Evolutionary conservation across 2,888 invertebrate genomes (phyloP).

Genomic region (Agriopis aurantiaria): DNA sequence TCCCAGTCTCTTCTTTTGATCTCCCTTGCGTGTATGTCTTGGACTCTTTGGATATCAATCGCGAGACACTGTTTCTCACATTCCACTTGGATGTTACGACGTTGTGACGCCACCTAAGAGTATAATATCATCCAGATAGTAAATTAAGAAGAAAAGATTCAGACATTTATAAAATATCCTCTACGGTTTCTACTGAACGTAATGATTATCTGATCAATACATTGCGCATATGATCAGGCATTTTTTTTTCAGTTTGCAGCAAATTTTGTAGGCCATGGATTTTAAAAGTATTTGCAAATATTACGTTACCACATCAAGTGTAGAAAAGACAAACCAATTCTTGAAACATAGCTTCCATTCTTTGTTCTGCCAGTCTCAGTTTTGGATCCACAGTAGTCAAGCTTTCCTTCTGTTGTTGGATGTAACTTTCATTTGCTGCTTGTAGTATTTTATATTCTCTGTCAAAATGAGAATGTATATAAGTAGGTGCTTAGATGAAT

Average conservation of each 20-base stretch:
- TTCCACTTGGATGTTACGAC: conserved; percentile 84
- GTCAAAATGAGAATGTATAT: conserved; percentile 45
- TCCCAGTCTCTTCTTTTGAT: conserved; percentile 87
- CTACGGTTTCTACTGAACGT: too few relatives aligned
- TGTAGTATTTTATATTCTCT: conserved; percentile 85
- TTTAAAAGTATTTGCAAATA: conserved; percentile 1
- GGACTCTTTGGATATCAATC: conserved; percentile 86
- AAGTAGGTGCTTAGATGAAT: neutral
- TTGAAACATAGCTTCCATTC: conserved; percentile 86
- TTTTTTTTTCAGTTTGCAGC: neutral
- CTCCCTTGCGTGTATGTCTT: conserved; percentile 84
- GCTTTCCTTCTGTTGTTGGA: conserved; percentile 69
- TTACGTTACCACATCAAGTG: neutral
- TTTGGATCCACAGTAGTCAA: conserved; percentile 68
- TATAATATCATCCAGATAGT: conserved; percentile 22
- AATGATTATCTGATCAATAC: too few relatives aligned
- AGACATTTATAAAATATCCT: neutral
- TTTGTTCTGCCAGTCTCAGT: conserved; percentile 82
- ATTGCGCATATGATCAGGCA: neutral
- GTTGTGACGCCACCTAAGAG: conserved; percentile 83
- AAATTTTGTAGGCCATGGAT: neutral
- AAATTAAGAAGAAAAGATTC: neutral
- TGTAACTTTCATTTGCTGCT: conserved; percentile 76
- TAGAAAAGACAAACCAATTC: conserved; percentile 78
- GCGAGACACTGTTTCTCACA: conserved; percentile 87